Base-by-base conservation (phyloP, 1,140 invertebrate species). In the Drosophila parvula region DNA sequence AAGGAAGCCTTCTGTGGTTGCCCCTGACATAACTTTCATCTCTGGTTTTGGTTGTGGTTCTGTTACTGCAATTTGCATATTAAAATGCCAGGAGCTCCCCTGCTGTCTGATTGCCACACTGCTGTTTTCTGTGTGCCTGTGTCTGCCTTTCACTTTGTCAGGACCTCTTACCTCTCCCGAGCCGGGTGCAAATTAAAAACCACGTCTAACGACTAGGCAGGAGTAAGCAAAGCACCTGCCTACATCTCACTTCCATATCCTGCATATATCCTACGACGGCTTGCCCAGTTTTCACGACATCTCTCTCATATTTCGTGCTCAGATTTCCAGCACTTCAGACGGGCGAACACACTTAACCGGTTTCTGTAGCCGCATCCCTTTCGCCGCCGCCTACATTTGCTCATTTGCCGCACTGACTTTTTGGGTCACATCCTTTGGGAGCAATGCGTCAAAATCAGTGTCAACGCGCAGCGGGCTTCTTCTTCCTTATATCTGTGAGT, bases 371-470 rank as follows among this genome's bases (percentile, higher is more conserved):
- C 40, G 62, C 74, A 36, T 59, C 41, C 67, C 60, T 65, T 50
- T 18, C 62, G 71, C 73, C 80, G 53, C 70, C 79, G 44, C 67
- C 79, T 61, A 83, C 84, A 74, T 82, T 83, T 83, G 84, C 83
- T 88, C 83, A 88, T 88, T 88, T 88, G 84, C 84, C 84, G 84
- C 80, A 83, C 84, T 78, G 80, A 81, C 80, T 84, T 88, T 88
- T 88, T 88, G 84, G 84, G 84, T 88, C 84, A 88, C 84, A 88
- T 88, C 84, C 85, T 88, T 55, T 73, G 84, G 84, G 84, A 88
- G 84, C 84, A 80, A 88, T 88, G 84, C 85, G 84, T 88, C 84
- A 88, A 88, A 88, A 88, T 88, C 84, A 88, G 84, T 88, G 84
- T 88, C 84, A 88, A 89, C 84, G 84, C 84, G 80, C 83, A 88